A percentile compares a stretch with the other conserved stretches of the same genome.
Evolutionary conservation across 1,140 invertebrate species (phyloP).

Genomic region (Galleria mellonella): DNA sequence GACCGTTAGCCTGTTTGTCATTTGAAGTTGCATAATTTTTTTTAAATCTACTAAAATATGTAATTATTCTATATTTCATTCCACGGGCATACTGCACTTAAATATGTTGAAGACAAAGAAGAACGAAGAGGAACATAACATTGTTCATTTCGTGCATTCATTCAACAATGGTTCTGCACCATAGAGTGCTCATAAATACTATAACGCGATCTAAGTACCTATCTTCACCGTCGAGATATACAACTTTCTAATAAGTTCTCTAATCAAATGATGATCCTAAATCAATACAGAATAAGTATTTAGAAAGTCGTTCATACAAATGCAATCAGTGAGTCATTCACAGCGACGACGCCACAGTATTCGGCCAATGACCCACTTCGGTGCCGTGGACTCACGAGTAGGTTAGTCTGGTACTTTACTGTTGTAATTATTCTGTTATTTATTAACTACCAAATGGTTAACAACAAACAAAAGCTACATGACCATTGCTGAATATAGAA

Average conservation of each 20-base stretch:
- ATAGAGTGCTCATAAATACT: too few relatives aligned
- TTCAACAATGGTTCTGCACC: conserved; percentile 20
- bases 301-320: conserved; percentile 40
- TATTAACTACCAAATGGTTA: too few relatives aligned
- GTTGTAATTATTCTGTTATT: not conserved
- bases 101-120: conserved; percentile 10
- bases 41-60: too few relatives aligned
- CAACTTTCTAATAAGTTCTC: too few relatives aligned
- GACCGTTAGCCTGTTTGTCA: too few relatives aligned
- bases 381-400: conserved; percentile 23
- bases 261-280: not conserved
- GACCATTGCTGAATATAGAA: not conserved
- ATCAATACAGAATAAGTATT: conserved; percentile 10
- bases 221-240: too few relatives aligned
- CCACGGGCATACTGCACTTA: too few relatives aligned
- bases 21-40: too few relatives aligned
- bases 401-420: not conserved
- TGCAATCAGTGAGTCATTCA: conserved; percentile 48
- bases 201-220: too few relatives aligned
- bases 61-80: too few relatives aligned
- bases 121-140: conserved; percentile 32
- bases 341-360: conserved; percentile 40
- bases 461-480: not conserved
- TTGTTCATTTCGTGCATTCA: conserved; percentile 55
- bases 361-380: conserved; percentile 66